Evolutionary conservation across 2,113 vertebrate species (phyloP), one percentile per base, ranked within the genome.

Genomic region (Ifrita kowaldi): DNA sequence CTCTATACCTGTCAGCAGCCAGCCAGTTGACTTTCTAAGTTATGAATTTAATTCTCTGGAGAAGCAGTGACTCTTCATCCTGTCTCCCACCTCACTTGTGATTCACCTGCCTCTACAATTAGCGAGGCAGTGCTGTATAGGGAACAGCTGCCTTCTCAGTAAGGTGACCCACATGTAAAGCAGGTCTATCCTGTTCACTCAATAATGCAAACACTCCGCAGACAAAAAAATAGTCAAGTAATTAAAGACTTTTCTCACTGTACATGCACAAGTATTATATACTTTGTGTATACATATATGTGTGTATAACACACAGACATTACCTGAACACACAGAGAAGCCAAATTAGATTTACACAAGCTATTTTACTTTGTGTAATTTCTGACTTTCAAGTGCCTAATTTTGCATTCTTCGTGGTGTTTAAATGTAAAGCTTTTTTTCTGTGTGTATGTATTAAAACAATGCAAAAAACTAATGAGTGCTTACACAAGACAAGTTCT

Each of bases 171-270:
- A 91, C 78, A 82, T 79, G 84, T 21, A 84, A 69, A 94, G 46
- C 96, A 94, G 87, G 96, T 95, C 84, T 87, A 2, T 87, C 96
- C 91, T 95, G 95, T 91, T 95, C 53, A 6, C 57, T 53, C n/a
- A 82, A 57, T 42, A 49, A 94, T n/a, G 65, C 17, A 82, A 89
- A 47, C 21, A 27, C 26, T 60, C 74, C 17, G 47, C 47, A 37
- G 65, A 75, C 85, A 90, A 90, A 90, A 79, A 11, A 79, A 41
- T 42, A 76, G 26, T 79, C 84, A 79, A 1, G 0, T 96, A 95
- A 97, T 95, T 94, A 94, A 93, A 96, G 87, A 84, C 44, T 93
- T 91, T 92, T 75, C 65, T 91, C 18, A 22, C 56, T 56, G 30
- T 70, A 50, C 11, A 18, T 50, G 37, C 44, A 37, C 56, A 88